Percentiles rank a stretch among this genome's conserved stretches.
These are phyloP conservation scores for Andrena cerasifolii DNA, from an alignment of 1,140 invertebrate genomes.

Conservation along the genomic window DNA sequence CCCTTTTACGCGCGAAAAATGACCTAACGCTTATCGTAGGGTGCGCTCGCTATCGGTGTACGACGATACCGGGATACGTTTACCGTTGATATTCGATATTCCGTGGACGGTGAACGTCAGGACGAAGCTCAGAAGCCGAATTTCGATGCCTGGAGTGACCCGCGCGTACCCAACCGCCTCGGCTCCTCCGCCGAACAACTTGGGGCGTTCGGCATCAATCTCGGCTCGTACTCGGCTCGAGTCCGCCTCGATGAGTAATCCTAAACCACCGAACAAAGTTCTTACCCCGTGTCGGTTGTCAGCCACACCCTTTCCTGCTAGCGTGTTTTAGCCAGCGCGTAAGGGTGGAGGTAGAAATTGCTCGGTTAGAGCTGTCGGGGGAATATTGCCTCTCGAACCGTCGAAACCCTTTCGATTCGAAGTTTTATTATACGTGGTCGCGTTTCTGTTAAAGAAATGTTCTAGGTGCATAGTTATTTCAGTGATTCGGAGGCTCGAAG, in stretches of 20 bases:
- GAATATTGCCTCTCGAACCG: not conserved
- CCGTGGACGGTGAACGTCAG: not conserved
- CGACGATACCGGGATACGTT: slow-evolving; percentile 13
- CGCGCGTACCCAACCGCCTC: no score
- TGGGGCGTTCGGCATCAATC: slow-evolving; percentile 7
- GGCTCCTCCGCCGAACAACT: not conserved
- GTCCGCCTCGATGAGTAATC: slow-evolving; percentile 46
- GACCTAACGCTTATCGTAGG: not conserved
- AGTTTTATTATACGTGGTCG: no score
- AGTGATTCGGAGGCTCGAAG: no score
- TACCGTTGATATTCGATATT: slow-evolving; percentile 47
- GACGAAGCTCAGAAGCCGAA: not conserved
- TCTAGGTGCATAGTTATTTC: no score
- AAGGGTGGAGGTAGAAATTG: not conserved
- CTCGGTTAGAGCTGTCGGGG: not conserved
- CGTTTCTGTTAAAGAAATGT: no score
- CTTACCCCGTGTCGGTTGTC: not conserved
- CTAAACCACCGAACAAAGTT: slow-evolving; percentile 52
- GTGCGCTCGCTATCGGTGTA: slow-evolving; percentile 7
- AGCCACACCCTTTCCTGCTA: slow-evolving; percentile 8
- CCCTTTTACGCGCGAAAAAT: not conserved
- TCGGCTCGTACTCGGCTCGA: slow-evolving; percentile 7
- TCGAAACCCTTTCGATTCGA: no score
- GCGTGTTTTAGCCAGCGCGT: not conserved
- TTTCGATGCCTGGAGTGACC: not conserved